A percentile compares a stretch with the other conserved stretches of the same genome.
phyloP scores from a whole-genome alignment of 2,797 vertebrate genomes.

The Intellagama lesueurii region DNA sequence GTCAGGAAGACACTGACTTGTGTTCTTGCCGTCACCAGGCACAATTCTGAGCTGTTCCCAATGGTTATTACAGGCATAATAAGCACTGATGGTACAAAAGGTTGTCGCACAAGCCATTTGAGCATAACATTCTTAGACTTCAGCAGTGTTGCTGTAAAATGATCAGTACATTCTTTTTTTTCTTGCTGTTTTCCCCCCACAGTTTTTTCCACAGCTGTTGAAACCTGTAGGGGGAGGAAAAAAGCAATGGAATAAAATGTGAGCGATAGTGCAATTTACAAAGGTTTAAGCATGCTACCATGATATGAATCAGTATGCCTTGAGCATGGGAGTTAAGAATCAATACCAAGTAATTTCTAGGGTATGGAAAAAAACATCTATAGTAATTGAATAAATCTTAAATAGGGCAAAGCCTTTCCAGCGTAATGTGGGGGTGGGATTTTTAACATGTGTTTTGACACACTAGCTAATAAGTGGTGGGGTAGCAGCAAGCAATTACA shows the following conservation, averaged over 20 bases:
- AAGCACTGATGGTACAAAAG: background rate
- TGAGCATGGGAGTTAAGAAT: slow-evolving; percentile 23
- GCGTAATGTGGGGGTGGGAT: background rate
- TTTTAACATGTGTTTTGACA: background rate
- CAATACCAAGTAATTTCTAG: slow-evolving; percentile 36
- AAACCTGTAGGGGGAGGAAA: background rate
- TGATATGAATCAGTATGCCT: slow-evolving; percentile 1
- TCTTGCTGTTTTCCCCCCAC: background rate
- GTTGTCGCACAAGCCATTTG: background rate
- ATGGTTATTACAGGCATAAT: background rate
- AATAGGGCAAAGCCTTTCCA: slow-evolving; percentile 4
- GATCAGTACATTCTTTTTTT: background rate
- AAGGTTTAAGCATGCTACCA: slow-evolving; percentile 2
- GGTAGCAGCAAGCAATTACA: slow-evolving; percentile 4
- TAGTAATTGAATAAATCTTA: slow-evolving; percentile 22
- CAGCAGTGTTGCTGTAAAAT: background rate
- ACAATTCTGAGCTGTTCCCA: background rate
- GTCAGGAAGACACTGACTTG: slow-evolving; percentile 8
- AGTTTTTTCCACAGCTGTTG: background rate
- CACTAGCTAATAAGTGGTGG: slow-evolving; percentile 8
- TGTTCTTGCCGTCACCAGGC: background rate
- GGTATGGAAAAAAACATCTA: background rate
- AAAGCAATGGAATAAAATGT: background rate
- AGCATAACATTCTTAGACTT: background rate
- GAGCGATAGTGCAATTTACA: background rate